Conservation (phyloP, 2,113 vertebrate genomes). For the Argyrosomus japonicus region DNA sequence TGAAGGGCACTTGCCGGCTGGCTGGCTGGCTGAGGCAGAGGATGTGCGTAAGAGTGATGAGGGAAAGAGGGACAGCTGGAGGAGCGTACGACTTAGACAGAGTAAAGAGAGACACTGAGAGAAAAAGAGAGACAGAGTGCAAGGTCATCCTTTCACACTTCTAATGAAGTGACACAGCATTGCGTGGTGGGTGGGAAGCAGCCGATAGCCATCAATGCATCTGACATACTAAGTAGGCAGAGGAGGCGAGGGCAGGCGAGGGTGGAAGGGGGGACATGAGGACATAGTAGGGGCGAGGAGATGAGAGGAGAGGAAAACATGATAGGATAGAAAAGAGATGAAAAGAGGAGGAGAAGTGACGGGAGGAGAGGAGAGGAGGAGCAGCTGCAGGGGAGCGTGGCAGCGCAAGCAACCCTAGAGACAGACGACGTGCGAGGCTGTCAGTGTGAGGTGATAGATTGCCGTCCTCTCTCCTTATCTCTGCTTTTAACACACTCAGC, state of each 20-base stretch:
- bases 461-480: slow-evolving; percentile 73
- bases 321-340: slow-evolving; percentile 29
- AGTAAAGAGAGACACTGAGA: slow-evolving; percentile 41
- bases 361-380: slow-evolving; percentile 42
- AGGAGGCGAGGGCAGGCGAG: slow-evolving; percentile 20
- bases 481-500: slow-evolving; percentile 66
- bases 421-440: slow-evolving; percentile 57
- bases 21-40: slow-evolving; percentile 39
- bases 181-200: slow-evolving; percentile 40
- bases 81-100: slow-evolving; percentile 51
- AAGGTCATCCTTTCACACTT: slow-evolving; percentile 76
- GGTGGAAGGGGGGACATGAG: slow-evolving; percentile 16
- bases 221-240: slow-evolving; percentile 58
- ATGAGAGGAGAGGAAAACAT: slow-evolving; percentile 26
- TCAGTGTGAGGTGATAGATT: slow-evolving; percentile 72
- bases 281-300: slow-evolving; percentile 29
- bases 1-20: slow-evolving; percentile 62
- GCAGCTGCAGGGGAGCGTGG: slow-evolving; percentile 59
- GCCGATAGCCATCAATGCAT: slow-evolving; percentile 60
- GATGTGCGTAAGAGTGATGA: slow-evolving; percentile 63
- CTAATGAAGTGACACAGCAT: slow-evolving; percentile 81
- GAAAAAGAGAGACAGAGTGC: slow-evolving; percentile 57
- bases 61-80: slow-evolving; percentile 53
- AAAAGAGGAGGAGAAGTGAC: slow-evolving; percentile 49
- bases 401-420: slow-evolving; percentile 47